These are phyloP conservation scores for Myrmecophaga tridactyla DNA, from an alignment of 2,113 vertebrate genomes.

Conservation along the genomic window DNA sequence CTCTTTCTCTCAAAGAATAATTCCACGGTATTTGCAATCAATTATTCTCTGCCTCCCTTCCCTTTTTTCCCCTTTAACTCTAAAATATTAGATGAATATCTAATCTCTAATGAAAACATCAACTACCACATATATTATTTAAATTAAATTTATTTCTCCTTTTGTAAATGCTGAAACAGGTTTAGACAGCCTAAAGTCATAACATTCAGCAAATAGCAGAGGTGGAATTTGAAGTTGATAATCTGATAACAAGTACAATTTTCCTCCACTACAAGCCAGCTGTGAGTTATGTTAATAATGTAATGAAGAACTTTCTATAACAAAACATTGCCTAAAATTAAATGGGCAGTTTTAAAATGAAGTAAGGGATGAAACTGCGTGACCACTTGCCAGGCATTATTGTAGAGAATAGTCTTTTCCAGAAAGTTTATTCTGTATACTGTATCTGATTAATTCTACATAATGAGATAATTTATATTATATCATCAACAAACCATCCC, in stretches of 20 bases:
- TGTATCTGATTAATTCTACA: neutral
- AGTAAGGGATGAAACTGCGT: neutral
- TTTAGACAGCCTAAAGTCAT: neutral
- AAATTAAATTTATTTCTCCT: neutral
- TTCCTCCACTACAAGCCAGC: neutral
- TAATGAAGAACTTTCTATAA: neutral
- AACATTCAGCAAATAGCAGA: neutral
- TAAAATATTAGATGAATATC: too few species aligned
- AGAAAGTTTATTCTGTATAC: neutral
- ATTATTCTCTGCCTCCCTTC: neutral
- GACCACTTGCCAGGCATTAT: neutral
- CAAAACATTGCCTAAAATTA: neutral
- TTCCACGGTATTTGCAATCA: neutral
- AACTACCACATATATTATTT: neutral
- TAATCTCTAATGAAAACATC: too few species aligned
- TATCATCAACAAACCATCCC: neutral
- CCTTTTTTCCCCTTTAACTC: neutral
- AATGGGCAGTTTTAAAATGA: neutral
- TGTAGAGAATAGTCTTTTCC: neutral
- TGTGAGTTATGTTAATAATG: neutral
- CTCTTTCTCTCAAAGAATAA: neutral
- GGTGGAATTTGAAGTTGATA: neutral
- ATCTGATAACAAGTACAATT: neutral
- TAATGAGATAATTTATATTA: neutral
- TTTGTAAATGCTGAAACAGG: neutral